Conservation (phyloP, 37 sponge, comb jelly and placozoan species). For the Chondrilla cf. caribensis region DNA sequence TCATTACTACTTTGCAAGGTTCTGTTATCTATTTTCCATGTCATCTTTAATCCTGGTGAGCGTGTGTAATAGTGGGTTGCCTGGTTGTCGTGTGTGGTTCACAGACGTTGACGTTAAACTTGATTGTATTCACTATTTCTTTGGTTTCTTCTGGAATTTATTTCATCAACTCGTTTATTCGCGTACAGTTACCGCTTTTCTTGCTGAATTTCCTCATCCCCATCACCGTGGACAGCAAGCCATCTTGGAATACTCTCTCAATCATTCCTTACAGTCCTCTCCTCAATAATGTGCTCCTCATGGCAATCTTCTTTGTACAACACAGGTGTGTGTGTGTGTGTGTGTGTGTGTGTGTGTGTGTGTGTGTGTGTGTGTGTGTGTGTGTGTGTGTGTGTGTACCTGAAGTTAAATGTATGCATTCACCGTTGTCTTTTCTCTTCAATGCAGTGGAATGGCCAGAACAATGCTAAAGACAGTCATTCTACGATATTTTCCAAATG, state of each 20-base stretch:
- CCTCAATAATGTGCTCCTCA: constrained; percentile 4
- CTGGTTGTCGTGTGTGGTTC: too few species aligned
- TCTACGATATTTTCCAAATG: not conserved
- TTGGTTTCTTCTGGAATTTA: too few species aligned
- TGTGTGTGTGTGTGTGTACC: not conserved
- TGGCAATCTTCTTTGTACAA: not conserved
- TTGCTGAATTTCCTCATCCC: not conserved
- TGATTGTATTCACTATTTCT: too few species aligned
- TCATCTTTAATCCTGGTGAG: too few species aligned
- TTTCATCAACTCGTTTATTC: too few species aligned
- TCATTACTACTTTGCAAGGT: too few species aligned
- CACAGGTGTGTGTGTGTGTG: constrained; percentile 19
- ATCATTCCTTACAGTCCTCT: not conserved
- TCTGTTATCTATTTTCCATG: too few species aligned
- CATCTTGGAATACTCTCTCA: not conserved
- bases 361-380: not conserved
- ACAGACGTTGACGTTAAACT: too few species aligned
- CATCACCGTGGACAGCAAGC: constrained; percentile 24
- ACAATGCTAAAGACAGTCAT: not conserved
- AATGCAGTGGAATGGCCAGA: too few species aligned
- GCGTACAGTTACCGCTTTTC: constrained; percentile 9
- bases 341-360: not conserved
- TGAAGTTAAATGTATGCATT: not conserved
- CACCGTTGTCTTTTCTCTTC: too few species aligned
- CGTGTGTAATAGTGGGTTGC: too few species aligned